phyloP scores from a whole-genome alignment of 2,113 vertebrate genomes.

The Chaenogobius annularis region DNA sequence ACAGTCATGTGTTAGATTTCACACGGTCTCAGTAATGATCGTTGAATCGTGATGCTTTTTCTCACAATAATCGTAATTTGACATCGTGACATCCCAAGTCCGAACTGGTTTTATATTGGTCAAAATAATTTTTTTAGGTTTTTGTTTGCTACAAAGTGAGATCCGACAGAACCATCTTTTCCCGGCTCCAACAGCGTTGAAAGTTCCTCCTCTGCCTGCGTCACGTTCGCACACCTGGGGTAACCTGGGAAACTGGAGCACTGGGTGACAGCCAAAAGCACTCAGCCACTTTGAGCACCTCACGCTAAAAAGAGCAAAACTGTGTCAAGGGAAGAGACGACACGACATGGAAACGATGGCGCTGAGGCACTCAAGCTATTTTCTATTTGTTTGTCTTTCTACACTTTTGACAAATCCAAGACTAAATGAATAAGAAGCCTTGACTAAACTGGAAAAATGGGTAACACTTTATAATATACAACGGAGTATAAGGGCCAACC shows the following conservation, averaged over 20 bases:
- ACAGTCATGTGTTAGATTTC: too few species aligned
- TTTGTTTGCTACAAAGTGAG: background rate
- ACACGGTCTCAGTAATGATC: too few species aligned
- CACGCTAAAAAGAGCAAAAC: slow-evolving; percentile 9
- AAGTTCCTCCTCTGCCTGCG: slow-evolving; percentile 19
- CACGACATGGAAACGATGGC: slow-evolving; percentile 20
- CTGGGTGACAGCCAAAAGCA: slow-evolving; percentile 21
- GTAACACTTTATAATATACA: too few species aligned
- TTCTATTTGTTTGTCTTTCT: too few species aligned
- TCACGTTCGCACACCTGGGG: background rate
- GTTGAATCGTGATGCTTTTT: too few species aligned
- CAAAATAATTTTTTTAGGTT: too few species aligned
- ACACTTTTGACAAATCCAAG: background rate
- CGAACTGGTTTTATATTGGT: too few species aligned
- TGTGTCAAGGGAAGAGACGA: slow-evolving; percentile 32
- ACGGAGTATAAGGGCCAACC: too few species aligned
- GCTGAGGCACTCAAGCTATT: background rate
- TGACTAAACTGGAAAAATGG: too few species aligned
- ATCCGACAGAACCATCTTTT: slow-evolving; percentile 16
- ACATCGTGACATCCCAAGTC: too few species aligned
- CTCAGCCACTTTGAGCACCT: slow-evolving; percentile 28
- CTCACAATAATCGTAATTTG: too few species aligned
- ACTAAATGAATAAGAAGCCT: background rate
- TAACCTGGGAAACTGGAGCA: slow-evolving; percentile 6
- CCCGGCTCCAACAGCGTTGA: slow-evolving; percentile 21